Conservation (phyloP, 2,113 vertebrate genomes). For the Sphaerodactylus townsendi region DNA sequence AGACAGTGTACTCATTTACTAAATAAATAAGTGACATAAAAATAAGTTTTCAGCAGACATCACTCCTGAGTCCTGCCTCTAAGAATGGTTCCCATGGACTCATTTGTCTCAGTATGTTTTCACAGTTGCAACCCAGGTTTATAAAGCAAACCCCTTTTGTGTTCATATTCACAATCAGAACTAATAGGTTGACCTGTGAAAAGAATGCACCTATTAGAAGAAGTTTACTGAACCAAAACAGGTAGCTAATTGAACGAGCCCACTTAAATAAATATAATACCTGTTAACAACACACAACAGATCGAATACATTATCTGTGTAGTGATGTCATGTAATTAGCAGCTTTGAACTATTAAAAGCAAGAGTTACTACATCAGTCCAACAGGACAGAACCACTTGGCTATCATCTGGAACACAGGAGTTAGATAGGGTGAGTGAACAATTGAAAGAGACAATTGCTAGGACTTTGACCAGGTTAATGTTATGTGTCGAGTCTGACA, state of each 20-base stretch:
- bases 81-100: too few relatives aligned
- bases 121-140: not conserved
- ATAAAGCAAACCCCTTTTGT: not conserved
- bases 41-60: not conserved
- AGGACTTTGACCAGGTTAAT: too few relatives aligned
- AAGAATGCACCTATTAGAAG: not conserved
- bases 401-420: not conserved
- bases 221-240: constrained; percentile 30
- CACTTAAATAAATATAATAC: constrained; percentile 43
- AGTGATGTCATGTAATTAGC: constrained; percentile 35
- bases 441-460: not conserved
- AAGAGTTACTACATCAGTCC: constrained; percentile 9
- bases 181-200: constrained; percentile 9
- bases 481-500: not conserved
- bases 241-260: constrained; percentile 29
- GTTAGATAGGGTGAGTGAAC: too few relatives aligned
- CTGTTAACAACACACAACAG: constrained; percentile 42
- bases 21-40: not conserved
- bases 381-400: not conserved
- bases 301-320: constrained; percentile 34
- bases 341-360: constrained; percentile 36
- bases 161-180: not conserved
- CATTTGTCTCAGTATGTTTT: not conserved
- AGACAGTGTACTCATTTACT: too few relatives aligned
- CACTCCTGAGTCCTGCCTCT: not conserved